phyloP scores from a whole-genome alignment of 2,888 invertebrate species.

The Tipula lateralis region DNA sequence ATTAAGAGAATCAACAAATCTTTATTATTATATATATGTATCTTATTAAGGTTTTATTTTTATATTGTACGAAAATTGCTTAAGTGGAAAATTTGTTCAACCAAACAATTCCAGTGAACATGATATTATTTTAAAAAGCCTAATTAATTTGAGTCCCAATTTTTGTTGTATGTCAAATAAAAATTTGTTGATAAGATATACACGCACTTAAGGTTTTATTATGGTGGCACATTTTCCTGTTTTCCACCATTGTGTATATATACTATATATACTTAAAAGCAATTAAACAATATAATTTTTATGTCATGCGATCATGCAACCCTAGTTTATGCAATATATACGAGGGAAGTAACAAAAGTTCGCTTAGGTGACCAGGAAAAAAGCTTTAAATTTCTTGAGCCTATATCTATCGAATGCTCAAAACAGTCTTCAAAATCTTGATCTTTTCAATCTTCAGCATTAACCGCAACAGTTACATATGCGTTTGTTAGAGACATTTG shows the following conservation, averaged over 20 bases:
- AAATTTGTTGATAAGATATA: neutral
- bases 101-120: neutral
- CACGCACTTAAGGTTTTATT: neutral
- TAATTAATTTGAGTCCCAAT: neutral
- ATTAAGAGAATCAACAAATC: neutral
- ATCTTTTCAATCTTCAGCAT: no score
- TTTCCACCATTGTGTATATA: neutral
- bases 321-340: neutral
- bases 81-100: neutral
- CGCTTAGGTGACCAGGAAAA: no score
- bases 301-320: neutral
- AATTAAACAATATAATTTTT: neutral
- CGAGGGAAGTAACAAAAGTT: no score
- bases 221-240: neutral
- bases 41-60: neutral
- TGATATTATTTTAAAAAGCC: neutral
- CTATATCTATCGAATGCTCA: no score
- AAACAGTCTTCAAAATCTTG: no score
- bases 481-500: no score
- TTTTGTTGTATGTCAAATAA: neutral
- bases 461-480: no score
- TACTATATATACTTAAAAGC: no score
- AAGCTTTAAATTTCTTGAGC: no score
- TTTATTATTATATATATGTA: neutral
- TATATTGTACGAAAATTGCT: neutral